Base-by-base conservation (phyloP, 2,797 vertebrate genomes). In the Hypotaenidia okinawae region DNA sequence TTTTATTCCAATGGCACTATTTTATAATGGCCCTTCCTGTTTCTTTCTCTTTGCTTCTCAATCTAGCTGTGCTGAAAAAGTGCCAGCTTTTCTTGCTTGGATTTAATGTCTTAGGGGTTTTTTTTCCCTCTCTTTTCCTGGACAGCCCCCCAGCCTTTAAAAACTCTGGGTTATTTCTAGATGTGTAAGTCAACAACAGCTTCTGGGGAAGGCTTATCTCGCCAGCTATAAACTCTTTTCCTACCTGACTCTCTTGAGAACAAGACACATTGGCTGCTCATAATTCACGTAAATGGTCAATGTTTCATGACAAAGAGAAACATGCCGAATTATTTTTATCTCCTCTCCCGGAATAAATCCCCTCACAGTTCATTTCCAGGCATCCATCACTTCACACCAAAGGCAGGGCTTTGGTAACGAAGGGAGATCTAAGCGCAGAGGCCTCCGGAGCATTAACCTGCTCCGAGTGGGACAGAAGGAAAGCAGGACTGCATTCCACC, bases 281-380 rank as follows among this genome's bases (percentile, higher is more conserved):
- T 94, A 95, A 94, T 86, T 96, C 96, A 91, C 2, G 0, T 64
- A 59, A 87, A 95, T 19, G 89, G 69, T 93, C 77, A 54, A 24
- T 3, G 11, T 93, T 90, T 90, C 76, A 62, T 52, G 76, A 76
- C 91, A 93, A 90, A 93, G 58, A 89, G 67, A 92, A 97, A 93
- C 85, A 93, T 62, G 47, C 41, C 8, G 27, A 79, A 91, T 83
- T 95, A 93, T 95, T 96, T 95, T 95, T 96, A 94, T 96, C 94
- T 95, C 32, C 61, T 87, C 80, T 85, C 92, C 94, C 74, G 3
- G 90, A 94, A 96, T 97, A 96, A 96, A 93, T 97, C 95, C 76
- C 62, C 9, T 2, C 92, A 92, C 92, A 96, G 94, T 90, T 96
- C 94, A 97, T 97, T 97, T 95, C 90, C 94, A 97, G 90, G 79